Conservation (phyloP, 2,888 invertebrate genomes). For the Noctua fimbriata region DNA sequence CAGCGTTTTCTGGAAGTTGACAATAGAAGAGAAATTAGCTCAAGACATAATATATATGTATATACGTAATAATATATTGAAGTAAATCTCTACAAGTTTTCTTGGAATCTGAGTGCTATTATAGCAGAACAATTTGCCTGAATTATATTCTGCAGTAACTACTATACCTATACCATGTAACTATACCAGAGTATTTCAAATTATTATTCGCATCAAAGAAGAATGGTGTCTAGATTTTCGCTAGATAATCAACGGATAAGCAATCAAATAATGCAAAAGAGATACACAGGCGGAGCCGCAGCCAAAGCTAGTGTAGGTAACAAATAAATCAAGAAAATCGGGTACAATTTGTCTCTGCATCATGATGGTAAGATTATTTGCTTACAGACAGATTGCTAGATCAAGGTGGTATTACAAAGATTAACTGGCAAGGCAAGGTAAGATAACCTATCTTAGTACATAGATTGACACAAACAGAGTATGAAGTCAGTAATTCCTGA, state of each 20-base stretch:
- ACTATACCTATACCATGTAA: no score
- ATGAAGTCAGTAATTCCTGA: background rate
- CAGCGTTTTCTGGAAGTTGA: background rate
- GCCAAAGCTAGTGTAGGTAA: background rate
- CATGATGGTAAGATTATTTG: conserved; percentile 9
- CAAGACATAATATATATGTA: no score
- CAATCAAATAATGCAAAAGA: background rate
- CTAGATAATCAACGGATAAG: background rate
- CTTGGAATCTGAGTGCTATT: background rate
- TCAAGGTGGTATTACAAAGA: conserved; percentile 22
- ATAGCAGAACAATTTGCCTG: background rate
- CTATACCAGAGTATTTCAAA: background rate
- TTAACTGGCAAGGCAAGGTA: conserved; percentile 12
- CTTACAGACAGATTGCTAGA: conserved; percentile 25
- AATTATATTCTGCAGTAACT: background rate
- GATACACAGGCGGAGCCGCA: background rate
- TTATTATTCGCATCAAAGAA: background rate
- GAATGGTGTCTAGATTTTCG: background rate
- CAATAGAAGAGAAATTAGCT: background rate
- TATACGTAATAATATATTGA: background rate
- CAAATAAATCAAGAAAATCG: background rate
- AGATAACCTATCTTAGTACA: background rate
- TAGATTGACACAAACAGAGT: background rate
- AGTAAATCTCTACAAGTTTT: background rate
- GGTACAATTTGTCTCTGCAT: background rate